Base-by-base conservation (phyloP, 2,888 invertebrate species). In the Torymus auratus region DNA sequence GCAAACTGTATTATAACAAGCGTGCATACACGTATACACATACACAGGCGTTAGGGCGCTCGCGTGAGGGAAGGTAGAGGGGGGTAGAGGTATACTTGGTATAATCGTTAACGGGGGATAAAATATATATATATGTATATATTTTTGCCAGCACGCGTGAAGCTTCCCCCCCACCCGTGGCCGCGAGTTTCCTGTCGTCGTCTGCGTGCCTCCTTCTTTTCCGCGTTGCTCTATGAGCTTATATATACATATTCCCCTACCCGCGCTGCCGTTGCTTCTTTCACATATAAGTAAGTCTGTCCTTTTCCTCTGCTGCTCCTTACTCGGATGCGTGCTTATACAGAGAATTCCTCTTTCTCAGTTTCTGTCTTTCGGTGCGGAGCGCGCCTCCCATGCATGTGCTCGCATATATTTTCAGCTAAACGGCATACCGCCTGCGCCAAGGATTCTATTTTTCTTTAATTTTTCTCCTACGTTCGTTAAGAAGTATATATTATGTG, bases 81-180 rank as follows among this genome's bases (percentile, higher is more conserved):
- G 7, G 13, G 15, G 64, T 2, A 20, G 4, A 41, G 41, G 20
- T 2, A 11, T 41, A 41, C 75, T 53, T 53, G 61, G 23, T 12
- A 5, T 60, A 70, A 77, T 77, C 69, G 69, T 77, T 77, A 77
- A 50, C 56, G 75, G 60, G 67, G 62, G 41, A 41, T 41, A 41
- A 41, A 41, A 41, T 41, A 41, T 7, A 41, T 41, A 41, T 41
- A 41, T 41, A 41, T 28, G 5, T 28, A 28, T 28, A 88, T 87
- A 89, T 87, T 87, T 89, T 89, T 86, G 13, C 12, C 56, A 7
- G 82, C 85, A 79, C 80, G 83, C 28, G 73, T 50, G 60, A 61
- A n/a, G 23, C 53, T 61, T 23, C 70, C 62, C 23, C 23, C 28
- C 56, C 23, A 23, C 11, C 41, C 17, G 13, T 79, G 79, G 72